Evolutionary conservation across 2,888 invertebrate genomes (phyloP), one percentile per base, ranked within the genome.

Genomic region (Zhuqinia jingwanae): DNA sequence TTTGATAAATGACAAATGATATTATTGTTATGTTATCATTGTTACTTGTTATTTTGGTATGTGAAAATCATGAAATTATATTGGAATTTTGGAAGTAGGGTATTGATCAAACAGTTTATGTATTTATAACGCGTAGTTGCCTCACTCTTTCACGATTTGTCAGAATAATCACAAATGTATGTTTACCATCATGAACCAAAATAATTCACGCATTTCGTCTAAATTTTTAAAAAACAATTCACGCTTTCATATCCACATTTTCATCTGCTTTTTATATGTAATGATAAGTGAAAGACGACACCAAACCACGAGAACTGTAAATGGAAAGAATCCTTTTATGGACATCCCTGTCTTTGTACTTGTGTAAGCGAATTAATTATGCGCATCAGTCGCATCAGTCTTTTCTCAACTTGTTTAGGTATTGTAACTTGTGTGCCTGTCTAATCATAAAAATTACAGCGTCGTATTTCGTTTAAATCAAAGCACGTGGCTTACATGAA

Each of bases 251-350:
- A 11, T 63, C n/a, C 2, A 25, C 63, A 25, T 10, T 22, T 58
- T n/a, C 20, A 58, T 58, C 20, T 60, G 27, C 5, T 53, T n/a
- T 56, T 56, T 20, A 56, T 22, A 25, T 30, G 17, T 30, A 63
- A 36, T 30, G 15, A n/a, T 30, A 22, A 63, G 63, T 63, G 63
- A 27, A 63, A 63, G 36, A 63, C 15, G 63, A 63, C 25, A 22
- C 30, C 63, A n/a, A 30, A 63, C n/a, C 15, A 36, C 30, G 30
- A n/a, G 36, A 27, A 36, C 63, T 63, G 8, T 36, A 63, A 63
- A 63, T 63, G 63, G 63, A 63, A 63, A n/a, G 63, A 63, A 30
- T 63, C 63, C 63, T 63, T 63, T 63, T 63, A 63, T 63, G 63
- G 63, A 5, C 15, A 27, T n/a, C n/a, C 11, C 63, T 63, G 30